Percentiles rank a stretch among this genome's conserved stretches.
phyloP scores from a whole-genome alignment of 1,140 invertebrate genomes.

The Antheraea pernyi region DNA sequence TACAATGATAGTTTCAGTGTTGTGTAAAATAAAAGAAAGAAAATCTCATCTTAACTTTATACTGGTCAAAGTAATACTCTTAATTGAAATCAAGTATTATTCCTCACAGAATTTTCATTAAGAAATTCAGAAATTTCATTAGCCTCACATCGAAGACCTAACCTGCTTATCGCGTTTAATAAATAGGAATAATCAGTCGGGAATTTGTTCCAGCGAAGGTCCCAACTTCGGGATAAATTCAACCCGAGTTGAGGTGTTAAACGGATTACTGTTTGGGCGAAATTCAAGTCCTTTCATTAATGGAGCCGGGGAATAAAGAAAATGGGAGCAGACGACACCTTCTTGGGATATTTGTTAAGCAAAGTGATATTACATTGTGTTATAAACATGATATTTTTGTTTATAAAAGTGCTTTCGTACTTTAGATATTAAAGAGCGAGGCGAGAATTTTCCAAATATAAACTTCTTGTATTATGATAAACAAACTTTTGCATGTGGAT shows the following conservation, averaged over 20 bases:
- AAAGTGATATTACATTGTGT: slow-evolving; percentile 17
- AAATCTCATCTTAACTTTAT: too few species aligned
- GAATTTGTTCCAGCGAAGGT: slow-evolving; percentile 32
- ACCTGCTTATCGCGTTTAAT: slow-evolving; percentile 40
- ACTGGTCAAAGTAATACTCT: too few species aligned
- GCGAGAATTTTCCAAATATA: neutral
- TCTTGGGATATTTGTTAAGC: slow-evolving; percentile 17
- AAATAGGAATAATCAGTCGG: slow-evolving; percentile 44
- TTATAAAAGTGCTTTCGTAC: neutral
- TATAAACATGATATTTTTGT: slow-evolving; percentile 6
- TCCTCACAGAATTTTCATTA: neutral
- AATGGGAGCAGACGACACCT: slow-evolving; percentile 15
- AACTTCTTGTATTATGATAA: too few species aligned
- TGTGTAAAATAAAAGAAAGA: too few species aligned
- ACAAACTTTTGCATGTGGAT: too few species aligned
- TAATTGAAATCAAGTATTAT: neutral
- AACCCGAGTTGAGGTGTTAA: slow-evolving; percentile 36
- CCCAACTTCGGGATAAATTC: slow-evolving; percentile 32
- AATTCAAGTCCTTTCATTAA: slow-evolving; percentile 36
- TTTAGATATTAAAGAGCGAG: neutral
- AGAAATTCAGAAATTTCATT: slow-evolving; percentile 18
- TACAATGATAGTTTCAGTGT: too few species aligned
- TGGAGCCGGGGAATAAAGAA: slow-evolving; percentile 26
- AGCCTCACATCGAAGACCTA: slow-evolving; percentile 22
- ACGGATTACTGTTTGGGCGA: slow-evolving; percentile 37